Percentiles rank a stretch among this genome's conserved stretches.
Evolutionary conservation across 2,888 invertebrate genomes (phyloP).

Genomic region (Argyra leucocephala): DNA sequence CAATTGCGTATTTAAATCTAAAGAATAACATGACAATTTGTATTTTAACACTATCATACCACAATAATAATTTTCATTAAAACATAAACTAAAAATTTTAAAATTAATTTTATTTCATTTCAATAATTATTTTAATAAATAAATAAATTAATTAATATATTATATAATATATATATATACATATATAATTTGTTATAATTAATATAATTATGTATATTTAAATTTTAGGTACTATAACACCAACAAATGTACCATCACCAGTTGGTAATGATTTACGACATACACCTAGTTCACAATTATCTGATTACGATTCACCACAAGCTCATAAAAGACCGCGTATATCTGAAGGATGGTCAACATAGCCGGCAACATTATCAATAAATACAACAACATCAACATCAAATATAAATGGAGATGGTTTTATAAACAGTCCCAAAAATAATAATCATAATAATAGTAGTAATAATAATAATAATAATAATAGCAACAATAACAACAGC

Average conservation of each 20-base stretch:
- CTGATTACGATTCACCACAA: conserved; percentile 53
- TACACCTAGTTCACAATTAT: conserved; percentile 35
- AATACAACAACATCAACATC: conserved; percentile 27
- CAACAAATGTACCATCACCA: conserved; percentile 72
- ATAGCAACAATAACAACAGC: conserved; percentile 21
- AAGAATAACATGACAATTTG: too few species aligned
- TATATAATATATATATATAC: conserved; percentile 14
- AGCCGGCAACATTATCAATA: conserved; percentile 45
- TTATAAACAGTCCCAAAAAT: conserved; percentile 18
- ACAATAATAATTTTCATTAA: too few species aligned
- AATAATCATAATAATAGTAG: conserved; percentile 18
- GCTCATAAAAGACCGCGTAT: conserved; percentile 74
- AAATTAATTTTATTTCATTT: conserved; percentile 21
- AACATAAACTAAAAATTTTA: too few species aligned
- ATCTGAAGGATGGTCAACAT: conserved; percentile 84
- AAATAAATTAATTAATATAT: conserved; percentile 15
- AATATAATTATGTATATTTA: conserved; percentile 5
- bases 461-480: conserved; percentile 20
- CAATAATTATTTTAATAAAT: conserved; percentile 10
- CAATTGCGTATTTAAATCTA: too few species aligned
- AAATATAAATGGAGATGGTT: conserved; percentile 24
- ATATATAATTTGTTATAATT: not conserved
- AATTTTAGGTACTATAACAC: conserved; percentile 65
- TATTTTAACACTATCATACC: too few species aligned
- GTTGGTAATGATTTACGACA: conserved; percentile 46